Conservation (phyloP, 2,888 invertebrate genomes). For the Deilephila elpenor region DNA sequence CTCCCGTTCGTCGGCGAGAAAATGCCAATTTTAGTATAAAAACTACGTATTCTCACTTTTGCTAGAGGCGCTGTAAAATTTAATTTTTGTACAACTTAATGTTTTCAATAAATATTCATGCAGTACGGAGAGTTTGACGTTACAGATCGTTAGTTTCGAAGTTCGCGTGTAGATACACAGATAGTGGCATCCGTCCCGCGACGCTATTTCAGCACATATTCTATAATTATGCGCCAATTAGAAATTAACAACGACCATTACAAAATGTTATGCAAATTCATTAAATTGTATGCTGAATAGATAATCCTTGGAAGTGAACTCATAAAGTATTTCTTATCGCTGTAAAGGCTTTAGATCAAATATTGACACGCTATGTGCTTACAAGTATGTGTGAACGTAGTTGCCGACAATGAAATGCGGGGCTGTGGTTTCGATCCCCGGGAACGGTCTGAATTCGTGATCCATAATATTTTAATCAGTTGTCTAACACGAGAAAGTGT, state of each 20-base stretch:
- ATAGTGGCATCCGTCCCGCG: not conserved
- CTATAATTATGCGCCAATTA: conserved; percentile 4
- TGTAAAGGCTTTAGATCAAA: not conserved
- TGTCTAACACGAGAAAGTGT: too few species aligned
- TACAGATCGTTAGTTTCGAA: conserved; percentile 5
- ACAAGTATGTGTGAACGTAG: not conserved
- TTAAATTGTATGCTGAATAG: conserved; percentile 5
- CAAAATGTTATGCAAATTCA: conserved; percentile 1
- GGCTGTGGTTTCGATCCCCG: too few species aligned
- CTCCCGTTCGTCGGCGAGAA: too few species aligned
- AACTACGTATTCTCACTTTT: too few species aligned
- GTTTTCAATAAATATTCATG: too few species aligned
- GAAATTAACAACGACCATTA: conserved; percentile 4
- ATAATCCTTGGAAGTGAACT: not conserved
- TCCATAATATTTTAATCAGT: too few species aligned
- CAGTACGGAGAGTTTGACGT: not conserved
- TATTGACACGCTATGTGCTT: not conserved
- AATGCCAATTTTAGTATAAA: too few species aligned
- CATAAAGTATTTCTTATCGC: not conserved
- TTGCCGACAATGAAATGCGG: too few species aligned
- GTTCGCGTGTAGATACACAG: conserved; percentile 16
- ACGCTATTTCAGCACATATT: not conserved
- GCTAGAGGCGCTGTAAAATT: too few species aligned
- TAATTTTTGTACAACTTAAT: too few species aligned
- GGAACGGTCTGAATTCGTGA: too few species aligned